These are phyloP conservation scores for Manduca sexta DNA, from an alignment of 1,140 invertebrate species.

Conservation along the genomic window DNA sequence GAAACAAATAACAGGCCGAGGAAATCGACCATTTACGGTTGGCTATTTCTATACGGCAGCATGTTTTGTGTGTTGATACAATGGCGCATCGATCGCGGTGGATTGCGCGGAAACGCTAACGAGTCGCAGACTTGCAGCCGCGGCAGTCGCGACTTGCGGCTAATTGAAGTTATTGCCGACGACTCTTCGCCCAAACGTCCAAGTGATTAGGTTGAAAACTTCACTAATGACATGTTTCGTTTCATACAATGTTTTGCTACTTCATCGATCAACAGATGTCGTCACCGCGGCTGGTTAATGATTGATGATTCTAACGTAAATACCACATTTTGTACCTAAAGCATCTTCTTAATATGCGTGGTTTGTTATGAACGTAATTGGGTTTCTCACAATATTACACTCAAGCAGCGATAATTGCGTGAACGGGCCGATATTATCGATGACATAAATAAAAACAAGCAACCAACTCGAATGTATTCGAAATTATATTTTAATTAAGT, in stretches of 20 bases:
- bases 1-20: conserved; percentile 46
- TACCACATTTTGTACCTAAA: conserved; percentile 4
- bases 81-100: conserved; percentile 53
- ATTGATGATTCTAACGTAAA: conserved; percentile 38
- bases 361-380: no score
- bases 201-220: conserved; percentile 26
- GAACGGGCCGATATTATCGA: no score
- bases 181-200: conserved; percentile 20
- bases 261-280: conserved; percentile 42
- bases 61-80: conserved; percentile 54
- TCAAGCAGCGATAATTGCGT: no score
- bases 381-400: no score
- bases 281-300: conserved; percentile 33
- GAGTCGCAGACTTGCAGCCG: conserved; percentile 17
- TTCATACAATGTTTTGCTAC: conserved; percentile 29
- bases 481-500: no score
- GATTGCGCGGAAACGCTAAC: conserved; percentile 45
- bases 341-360: background rate
- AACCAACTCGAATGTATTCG: no score
- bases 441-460: no score
- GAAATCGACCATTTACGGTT: conserved; percentile 43
- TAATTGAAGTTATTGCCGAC: conserved; percentile 52
- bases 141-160: conserved; percentile 27
- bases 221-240: conserved; percentile 32
- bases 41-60: conserved; percentile 44